Conservation (phyloP, 53 echinoderm and acorn worm genomes). For the Antedon mediterranea region DNA sequence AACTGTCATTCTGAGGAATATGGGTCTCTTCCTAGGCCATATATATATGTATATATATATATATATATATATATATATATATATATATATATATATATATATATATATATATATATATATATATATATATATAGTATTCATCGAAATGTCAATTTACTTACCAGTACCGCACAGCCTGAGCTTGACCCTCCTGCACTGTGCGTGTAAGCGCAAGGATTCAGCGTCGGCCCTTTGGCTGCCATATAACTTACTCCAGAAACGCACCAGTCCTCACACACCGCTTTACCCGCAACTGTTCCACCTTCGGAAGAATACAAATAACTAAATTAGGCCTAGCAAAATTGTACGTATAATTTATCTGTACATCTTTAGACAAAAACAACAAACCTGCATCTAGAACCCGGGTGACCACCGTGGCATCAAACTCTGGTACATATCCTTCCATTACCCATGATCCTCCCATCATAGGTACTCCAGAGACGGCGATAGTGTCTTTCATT, state of each 20-base stretch:
- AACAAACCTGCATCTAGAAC: conserved; percentile 1
- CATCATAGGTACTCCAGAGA: conserved; percentile 3
- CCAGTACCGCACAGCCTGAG: conserved; percentile 52
- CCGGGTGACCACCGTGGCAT: not conserved
- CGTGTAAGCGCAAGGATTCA: conserved; percentile 16
- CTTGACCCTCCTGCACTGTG: conserved; percentile 38
- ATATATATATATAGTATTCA: too few relatives aligned
- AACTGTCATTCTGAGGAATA: too few relatives aligned
- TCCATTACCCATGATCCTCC: not conserved
- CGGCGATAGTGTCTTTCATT: not conserved
- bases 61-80: too few relatives aligned
- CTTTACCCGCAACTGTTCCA: conserved; percentile 46
- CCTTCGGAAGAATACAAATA: conserved; percentile 22
- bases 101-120: too few relatives aligned
- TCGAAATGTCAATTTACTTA: conserved; percentile 16
- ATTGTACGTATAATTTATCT: too few relatives aligned
- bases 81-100: too few relatives aligned
- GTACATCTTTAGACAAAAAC: too few relatives aligned
- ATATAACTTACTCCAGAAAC: conserved; percentile 53
- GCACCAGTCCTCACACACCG: conserved; percentile 41
- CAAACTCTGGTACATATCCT: conserved; percentile 3
- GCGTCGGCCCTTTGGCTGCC: conserved; percentile 17
- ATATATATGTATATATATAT: too few relatives aligned
- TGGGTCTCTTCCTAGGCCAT: too few relatives aligned
- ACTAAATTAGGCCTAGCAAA: too few relatives aligned